A percentile compares a stretch with the other conserved stretches of the same genome.
Evolutionary conservation across 2,113 vertebrate genomes (phyloP).

Genomic region (Amblyopsis rosae): DNA sequence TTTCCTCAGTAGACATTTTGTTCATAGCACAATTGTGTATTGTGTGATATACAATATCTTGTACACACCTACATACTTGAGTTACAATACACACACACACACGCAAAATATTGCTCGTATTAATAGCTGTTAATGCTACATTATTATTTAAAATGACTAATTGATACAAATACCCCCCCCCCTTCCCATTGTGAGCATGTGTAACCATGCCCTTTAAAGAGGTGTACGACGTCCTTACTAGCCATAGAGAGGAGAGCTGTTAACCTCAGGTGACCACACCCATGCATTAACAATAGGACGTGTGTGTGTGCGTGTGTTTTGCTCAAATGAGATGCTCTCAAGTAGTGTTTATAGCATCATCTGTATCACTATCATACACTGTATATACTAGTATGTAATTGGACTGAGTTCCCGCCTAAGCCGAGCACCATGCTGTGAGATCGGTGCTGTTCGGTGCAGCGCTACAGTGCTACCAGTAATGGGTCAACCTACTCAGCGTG

Average conservation of each 20-base stretch:
- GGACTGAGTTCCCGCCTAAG: too few relatives aligned
- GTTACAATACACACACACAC: not conserved
- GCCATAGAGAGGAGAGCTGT: too few relatives aligned
- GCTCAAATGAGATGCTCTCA: too few relatives aligned
- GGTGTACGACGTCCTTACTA: too few relatives aligned
- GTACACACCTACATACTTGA: not conserved
- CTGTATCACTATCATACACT: too few relatives aligned
- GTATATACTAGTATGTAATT: too few relatives aligned
- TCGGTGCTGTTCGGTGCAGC: not conserved
- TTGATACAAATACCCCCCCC: not conserved
- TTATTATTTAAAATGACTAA: not conserved
- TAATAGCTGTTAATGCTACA: too few relatives aligned
- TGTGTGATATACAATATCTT: too few relatives aligned
- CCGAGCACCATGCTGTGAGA: not conserved
- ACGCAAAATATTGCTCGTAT: too few relatives aligned
- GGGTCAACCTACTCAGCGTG: conserved; percentile 56
- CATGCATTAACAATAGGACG: not conserved
- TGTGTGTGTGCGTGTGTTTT: not conserved
- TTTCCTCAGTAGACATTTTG: not conserved
- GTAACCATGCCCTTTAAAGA: too few relatives aligned
- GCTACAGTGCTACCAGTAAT: not conserved
- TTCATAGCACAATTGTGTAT: not conserved
- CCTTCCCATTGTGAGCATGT: not conserved
- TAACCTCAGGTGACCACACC: too few relatives aligned
- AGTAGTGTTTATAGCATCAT: too few relatives aligned